Evolutionary conservation across 2,888 invertebrate species (phyloP), one percentile per base, ranked within the genome.

Genomic region (Panzeria rudis): DNA sequence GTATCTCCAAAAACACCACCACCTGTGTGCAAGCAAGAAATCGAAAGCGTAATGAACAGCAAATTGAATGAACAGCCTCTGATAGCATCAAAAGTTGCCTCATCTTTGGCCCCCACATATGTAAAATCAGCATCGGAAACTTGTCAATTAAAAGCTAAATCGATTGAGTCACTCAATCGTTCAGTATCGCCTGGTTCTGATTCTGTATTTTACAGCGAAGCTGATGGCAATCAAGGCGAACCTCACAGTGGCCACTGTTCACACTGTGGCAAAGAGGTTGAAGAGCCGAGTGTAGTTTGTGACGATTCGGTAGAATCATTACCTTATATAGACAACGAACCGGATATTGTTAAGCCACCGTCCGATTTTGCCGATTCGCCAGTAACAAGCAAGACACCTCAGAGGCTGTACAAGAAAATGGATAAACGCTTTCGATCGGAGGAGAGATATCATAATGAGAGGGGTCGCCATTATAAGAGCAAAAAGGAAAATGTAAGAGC

Each of bases 111-210:
- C 20, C 54, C 76, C 2, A 20, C 71, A 17, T 61, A 79, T 66
- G 84, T 82, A 3, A 90, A 90, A 61, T 89, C 89, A 5, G 87
- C 89, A 9, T 90, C 90, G 1, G 91, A 91, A 71, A 88, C 80
- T 23, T 86, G 88, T 52, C 93, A 95, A 87, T 92, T 96, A 72
- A 97, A 97, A 93, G 97, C 97, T 11, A 94, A 97, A 83, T 97
- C 97, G 88, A 96, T 97, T 61, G 97, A 97, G 93, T 97, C 97
- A 0, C 93, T 97, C 73, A 85, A 82, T 71, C 94, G 97, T 64
- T 97, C 97, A n/a, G 97, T 96, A 52, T 97, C 97, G 89, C 97
- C 97, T 4, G 97, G 97, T 29, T 97, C 97, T 87, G 97, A 97
- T 92, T 97, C 97, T 79, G 97, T 97, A 32, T 97, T 97, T 93